Evolutionary conservation across 37 sponge, comb jelly and placozoan genomes (phyloP).

Genomic region (Spongilla lacustris): DNA sequence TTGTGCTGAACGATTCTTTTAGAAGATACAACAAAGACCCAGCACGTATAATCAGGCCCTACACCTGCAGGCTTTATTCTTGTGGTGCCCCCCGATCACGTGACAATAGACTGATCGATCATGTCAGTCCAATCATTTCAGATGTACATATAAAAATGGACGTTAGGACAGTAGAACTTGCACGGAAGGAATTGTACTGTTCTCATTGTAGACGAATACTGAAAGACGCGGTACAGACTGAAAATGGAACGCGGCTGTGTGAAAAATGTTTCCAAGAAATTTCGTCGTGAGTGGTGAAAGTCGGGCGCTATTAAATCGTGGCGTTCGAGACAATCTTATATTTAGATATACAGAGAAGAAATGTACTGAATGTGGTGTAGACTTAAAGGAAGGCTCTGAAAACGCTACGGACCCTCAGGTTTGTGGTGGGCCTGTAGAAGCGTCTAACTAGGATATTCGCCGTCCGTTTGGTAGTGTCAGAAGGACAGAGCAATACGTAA

Average conservation of each 20-base stretch:
- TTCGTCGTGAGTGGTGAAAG: slow-evolving; percentile 9
- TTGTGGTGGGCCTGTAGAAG: not conserved
- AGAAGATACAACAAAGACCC: no score
- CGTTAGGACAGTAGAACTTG: not conserved
- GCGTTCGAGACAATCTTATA: not conserved
- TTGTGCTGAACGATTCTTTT: no score
- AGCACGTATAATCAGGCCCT: no score
- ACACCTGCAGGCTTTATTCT: no score
- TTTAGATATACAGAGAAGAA: not conserved
- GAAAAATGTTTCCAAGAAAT: slow-evolving; percentile 48
- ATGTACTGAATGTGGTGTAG: not conserved
- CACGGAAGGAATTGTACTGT: slow-evolving; percentile 33
- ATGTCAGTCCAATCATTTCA: no score
- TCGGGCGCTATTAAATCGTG: not conserved
- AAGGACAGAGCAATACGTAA: slow-evolving; percentile 73
- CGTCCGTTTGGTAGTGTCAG: slow-evolving; percentile 32
- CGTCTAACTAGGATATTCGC: not conserved
- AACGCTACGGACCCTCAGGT: not conserved
- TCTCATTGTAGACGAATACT: slow-evolving; percentile 51
- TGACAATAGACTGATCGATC: no score
- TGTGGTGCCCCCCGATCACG: no score
- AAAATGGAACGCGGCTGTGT: slow-evolving; percentile 64
- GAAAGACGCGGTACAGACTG: slow-evolving; percentile 66
- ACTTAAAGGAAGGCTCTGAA: not conserved
- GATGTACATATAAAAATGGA: not conserved